Evolutionary conservation across 92 coral and sea anemone species (phyloP).

Genomic region (Epizoanthus illoricatus): DNA sequence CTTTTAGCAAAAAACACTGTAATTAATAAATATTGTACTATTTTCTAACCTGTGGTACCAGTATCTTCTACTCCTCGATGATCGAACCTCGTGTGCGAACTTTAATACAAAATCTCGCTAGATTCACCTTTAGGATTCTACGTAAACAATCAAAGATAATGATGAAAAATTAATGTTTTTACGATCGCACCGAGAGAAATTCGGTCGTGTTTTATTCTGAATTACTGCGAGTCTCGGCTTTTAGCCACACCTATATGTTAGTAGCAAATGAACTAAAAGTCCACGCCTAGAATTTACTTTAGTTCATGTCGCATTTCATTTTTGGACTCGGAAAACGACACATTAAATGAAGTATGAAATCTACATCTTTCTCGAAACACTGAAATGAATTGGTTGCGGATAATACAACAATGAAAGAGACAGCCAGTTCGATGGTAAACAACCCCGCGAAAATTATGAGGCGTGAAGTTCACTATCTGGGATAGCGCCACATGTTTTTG

Average conservation of each 20-base stretch:
- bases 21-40: conserved; percentile 28
- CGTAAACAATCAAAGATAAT: conserved; percentile 69
- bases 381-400: conserved; percentile 5
- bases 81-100: conserved; percentile 4
- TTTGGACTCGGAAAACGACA: conserved; percentile 4
- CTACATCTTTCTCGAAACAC: conserved; percentile 23
- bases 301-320: conserved; percentile 37
- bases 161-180: conserved; percentile 56
- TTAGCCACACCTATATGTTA: conserved; percentile 59
- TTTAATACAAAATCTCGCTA: conserved; percentile 27
- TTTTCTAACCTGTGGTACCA: conserved; percentile 16
- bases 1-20: conserved; percentile 15
- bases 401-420: conserved; percentile 20
- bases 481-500: conserved; percentile 33
- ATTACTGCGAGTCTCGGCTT: conserved; percentile 28
- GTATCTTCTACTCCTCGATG: background rate
- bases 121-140: conserved; percentile 44
- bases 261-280: conserved; percentile 56
- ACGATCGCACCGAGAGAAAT: conserved; percentile 53
- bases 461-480: conserved; percentile 32
- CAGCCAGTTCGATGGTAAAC: background rate
- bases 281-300: conserved; percentile 56
- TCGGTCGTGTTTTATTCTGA: conserved; percentile 48
- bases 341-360: conserved; percentile 34
- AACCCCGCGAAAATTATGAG: conserved; percentile 17